Conservation (phyloP, 2,113 vertebrate species). For the Microtus oregoni region DNA sequence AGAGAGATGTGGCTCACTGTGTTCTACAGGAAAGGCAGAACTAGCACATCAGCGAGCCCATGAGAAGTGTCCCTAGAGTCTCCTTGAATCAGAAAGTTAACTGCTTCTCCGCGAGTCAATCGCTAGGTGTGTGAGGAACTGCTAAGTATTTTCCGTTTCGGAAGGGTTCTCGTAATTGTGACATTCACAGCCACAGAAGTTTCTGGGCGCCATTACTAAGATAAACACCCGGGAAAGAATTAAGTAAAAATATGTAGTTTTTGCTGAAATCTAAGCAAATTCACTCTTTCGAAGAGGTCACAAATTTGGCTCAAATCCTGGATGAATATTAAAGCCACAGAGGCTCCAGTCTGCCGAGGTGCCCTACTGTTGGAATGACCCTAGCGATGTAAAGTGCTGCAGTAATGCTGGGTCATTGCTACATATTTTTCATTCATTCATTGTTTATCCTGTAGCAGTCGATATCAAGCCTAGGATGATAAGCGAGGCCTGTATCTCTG, state of each 20-base stretch:
- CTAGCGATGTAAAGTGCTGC: no score
- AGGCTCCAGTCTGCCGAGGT: neutral
- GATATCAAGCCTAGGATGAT: neutral
- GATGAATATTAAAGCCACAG: constrained; percentile 43
- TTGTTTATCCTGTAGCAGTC: neutral
- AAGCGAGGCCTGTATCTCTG: neutral
- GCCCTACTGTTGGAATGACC: neutral
- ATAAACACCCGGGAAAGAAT: neutral
- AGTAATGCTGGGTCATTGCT: neutral
- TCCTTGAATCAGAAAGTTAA: constrained; percentile 18
- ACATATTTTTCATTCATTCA: neutral
- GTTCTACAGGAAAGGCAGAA: neutral
- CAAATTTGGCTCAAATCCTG: constrained; percentile 26
- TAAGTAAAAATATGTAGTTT: constrained; percentile 26
- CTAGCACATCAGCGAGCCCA: neutral
- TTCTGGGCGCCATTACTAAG: constrained; percentile 13
- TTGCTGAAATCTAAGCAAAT: constrained; percentile 30
- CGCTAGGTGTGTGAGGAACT: neutral
- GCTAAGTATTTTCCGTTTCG: constrained; percentile 11
- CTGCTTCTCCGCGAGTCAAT: neutral
- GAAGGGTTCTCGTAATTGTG: neutral
- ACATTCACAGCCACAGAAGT: constrained; percentile 12
- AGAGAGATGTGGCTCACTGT: neutral
- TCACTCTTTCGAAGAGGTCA: neutral
- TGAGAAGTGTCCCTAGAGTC: neutral